phyloP scores from a whole-genome alignment of 2,113 vertebrate species.

The Microtus pennsylvanicus region DNA sequence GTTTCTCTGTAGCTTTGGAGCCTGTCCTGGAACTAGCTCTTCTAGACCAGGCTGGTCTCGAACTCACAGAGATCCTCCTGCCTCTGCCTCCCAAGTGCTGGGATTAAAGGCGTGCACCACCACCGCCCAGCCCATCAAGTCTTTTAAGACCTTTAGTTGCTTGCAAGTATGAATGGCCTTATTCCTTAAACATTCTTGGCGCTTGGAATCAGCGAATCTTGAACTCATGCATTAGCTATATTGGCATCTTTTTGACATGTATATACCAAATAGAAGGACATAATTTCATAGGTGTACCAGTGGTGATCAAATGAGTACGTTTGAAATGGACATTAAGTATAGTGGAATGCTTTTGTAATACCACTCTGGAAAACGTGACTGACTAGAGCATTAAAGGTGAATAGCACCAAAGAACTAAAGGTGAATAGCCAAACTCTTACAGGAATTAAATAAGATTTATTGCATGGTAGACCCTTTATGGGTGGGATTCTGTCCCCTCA shows the following conservation, averaged over 20 bases:
- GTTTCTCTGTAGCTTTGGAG: too few species aligned
- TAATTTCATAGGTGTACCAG: background rate
- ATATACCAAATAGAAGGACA: background rate
- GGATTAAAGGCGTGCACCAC: too few species aligned
- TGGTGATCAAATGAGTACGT: background rate
- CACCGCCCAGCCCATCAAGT: too few species aligned
- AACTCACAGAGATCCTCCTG: too few species aligned
- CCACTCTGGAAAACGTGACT: background rate
- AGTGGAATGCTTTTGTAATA: background rate
- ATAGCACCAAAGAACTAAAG: background rate
- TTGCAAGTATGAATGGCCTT: background rate
- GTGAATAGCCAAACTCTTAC: background rate
- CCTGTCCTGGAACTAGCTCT: too few species aligned
- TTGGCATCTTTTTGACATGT: background rate
- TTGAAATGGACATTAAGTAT: background rate
- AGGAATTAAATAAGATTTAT: background rate
- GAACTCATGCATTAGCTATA: conserved; percentile 24
- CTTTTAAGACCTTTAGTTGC: background rate
- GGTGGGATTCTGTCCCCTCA: background rate
- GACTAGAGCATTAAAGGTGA: background rate
- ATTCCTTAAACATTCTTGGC: background rate
- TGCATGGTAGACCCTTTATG: background rate
- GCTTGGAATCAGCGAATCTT: background rate
- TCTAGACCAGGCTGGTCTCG: too few species aligned
- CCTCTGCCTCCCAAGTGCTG: too few species aligned